phyloP scores from a whole-genome alignment of 1,140 invertebrate genomes.

The Sarcophaga peregrina region DNA sequence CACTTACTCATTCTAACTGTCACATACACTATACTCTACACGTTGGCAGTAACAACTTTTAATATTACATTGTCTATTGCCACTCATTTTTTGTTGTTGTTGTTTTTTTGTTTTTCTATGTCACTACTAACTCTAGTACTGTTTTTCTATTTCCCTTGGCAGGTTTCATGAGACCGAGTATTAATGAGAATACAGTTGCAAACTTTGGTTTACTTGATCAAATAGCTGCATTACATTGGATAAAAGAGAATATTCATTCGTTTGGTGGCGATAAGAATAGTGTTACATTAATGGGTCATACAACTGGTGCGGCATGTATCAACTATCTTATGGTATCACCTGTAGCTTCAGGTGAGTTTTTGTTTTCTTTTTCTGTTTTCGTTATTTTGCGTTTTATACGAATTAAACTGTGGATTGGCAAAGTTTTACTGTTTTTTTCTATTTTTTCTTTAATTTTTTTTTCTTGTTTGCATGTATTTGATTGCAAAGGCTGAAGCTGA shows the following conservation, averaged over 20 bases:
- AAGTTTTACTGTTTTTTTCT: neutral
- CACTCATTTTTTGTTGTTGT: neutral
- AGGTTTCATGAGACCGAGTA: slow-evolving; percentile 85
- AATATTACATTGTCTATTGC: neutral
- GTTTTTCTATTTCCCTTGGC: slow-evolving; percentile 51
- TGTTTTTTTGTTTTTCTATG: neutral
- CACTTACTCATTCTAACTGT: no score
- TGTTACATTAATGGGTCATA: slow-evolving; percentile 93
- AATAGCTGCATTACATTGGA: slow-evolving; percentile 87
- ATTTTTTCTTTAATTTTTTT: neutral
- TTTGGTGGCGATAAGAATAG: slow-evolving; percentile 86
- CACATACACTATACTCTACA: neutral
- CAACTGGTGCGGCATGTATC: slow-evolving; percentile 91
- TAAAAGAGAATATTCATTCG: slow-evolving; percentile 84
- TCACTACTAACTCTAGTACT: neutral
- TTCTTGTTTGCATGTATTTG: neutral
- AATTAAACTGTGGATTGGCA: neutral
- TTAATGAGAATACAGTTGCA: slow-evolving; percentile 76
- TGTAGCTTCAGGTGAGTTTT: slow-evolving; percentile 73
- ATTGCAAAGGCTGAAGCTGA: neutral
- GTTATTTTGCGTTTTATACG: neutral
- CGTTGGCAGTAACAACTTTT: neutral
- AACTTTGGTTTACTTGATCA: slow-evolving; percentile 93
- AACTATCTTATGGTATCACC: slow-evolving; percentile 90
- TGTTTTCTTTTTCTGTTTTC: neutral